phyloP scores from a whole-genome alignment of 2,113 vertebrate genomes.

The Petaurus breviceps region DNA sequence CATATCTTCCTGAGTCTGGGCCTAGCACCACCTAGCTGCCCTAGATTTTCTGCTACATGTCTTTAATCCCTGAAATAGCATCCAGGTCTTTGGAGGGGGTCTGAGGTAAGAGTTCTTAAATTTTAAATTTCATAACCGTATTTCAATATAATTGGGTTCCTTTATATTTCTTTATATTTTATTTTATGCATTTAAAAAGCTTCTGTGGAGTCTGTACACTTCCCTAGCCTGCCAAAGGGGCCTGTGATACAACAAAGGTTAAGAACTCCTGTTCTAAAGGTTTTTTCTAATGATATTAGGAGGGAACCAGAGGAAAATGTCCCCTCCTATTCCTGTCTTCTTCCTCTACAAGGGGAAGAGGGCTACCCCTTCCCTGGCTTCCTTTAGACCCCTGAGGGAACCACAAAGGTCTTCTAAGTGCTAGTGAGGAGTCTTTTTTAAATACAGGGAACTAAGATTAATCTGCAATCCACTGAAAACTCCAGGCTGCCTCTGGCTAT shows the following conservation, averaged over 20 bases:
- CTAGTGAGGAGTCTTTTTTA: neutral
- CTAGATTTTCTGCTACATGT: too few species aligned
- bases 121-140: neutral
- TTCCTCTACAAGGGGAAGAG: neutral
- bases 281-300: neutral
- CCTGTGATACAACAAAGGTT: neutral
- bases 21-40: too few species aligned
- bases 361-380: neutral
- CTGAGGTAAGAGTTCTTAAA: too few species aligned
- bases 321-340: neutral
- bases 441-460: neutral
- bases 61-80: too few species aligned
- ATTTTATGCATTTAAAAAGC: neutral
- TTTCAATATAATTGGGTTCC: neutral
- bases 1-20: too few species aligned
- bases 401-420: neutral
- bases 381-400: neutral
- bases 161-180: neutral
- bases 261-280: neutral
- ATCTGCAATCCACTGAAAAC: neutral
- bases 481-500: neutral
- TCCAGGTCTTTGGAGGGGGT: too few species aligned
- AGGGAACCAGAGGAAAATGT: neutral
- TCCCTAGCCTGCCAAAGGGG: neutral
- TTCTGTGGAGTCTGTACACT: neutral